Evolutionary conservation across 1,140 invertebrate genomes (phyloP), one percentile per base, ranked within the genome.

Genomic region (Bombus confusus): DNA sequence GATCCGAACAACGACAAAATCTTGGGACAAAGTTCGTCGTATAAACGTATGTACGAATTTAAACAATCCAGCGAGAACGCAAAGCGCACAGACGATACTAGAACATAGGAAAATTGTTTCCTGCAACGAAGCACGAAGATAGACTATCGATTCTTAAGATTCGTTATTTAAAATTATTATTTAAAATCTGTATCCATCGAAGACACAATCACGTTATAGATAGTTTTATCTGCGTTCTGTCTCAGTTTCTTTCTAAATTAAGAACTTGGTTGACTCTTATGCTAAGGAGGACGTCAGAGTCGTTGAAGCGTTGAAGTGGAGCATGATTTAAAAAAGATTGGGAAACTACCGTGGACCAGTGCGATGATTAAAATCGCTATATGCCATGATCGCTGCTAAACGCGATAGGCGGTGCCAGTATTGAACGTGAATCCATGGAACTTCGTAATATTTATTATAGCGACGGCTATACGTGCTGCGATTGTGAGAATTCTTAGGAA

Each of bases 401-500:
- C 64, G 37, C 22, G 66, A 41, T 39, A 47, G 22, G n/a, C 13
- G 37, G 4, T 28, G 72, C 15, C 71, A 43, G 13, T 25, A 25
- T 69, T 31, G 22, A 22, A n/a, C 37, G 71, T 5, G 31, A 81
- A 41, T 73, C 52, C n/a, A 4, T n/a, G 43, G 73, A 83, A 68
- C 47, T 62, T 41, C 15, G 62, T 80, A 86, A 87, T 78, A 75
- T 80, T 75, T 86, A 76, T 76, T 80, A 66, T 28, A 62, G 28
- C 47, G 31, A 31, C 57, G 34, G 41, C 73, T 83, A 66, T 80
- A 87, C 85, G 82, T 62, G 77, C 83, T 91, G 80, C 25, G 31
- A 76, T 83, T 83, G 87, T 93, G 92, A 93, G 92, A 92, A 92
- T 90, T 71, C 41, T 90, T 85, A 87, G 84, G 91, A 92, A 90